phyloP scores from a whole-genome alignment of 2,797 vertebrate genomes.

The Buphagus erythrorhynchus region DNA sequence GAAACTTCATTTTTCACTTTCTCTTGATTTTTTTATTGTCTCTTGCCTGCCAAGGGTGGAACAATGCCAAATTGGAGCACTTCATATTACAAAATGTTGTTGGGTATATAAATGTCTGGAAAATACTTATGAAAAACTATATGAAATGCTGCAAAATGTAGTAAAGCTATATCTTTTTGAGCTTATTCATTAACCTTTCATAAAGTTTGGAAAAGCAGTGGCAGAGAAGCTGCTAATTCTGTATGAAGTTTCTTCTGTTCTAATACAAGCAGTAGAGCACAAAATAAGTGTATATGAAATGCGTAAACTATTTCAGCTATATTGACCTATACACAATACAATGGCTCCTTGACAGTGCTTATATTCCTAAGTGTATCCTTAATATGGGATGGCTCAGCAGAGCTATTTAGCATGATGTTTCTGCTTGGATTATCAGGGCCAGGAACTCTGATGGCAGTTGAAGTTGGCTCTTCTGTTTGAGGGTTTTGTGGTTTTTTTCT shows the following conservation, averaged over 20 bases:
- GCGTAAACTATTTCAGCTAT: neutral
- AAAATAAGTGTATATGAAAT: fast-evolving
- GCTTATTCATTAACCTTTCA: neutral
- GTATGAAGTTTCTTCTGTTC: neutral
- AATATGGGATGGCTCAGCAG: neutral
- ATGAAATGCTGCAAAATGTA: neutral
- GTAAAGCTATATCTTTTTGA: neutral
- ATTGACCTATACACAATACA: neutral
- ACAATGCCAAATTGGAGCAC: slow-evolving; percentile 26
- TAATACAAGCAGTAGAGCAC: neutral
- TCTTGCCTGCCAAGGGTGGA: slow-evolving; percentile 21
- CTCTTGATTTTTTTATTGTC: slow-evolving; percentile 27
- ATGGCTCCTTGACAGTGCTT: neutral
- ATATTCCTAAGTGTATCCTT: neutral
- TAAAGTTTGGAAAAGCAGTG: neutral
- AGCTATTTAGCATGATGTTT: neutral
- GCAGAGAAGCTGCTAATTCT: neutral
- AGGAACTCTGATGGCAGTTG: neutral
- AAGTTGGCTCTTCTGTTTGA: neutral
- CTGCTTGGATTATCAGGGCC: neutral
- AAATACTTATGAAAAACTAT: neutral
- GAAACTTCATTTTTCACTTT: slow-evolving; percentile 35
- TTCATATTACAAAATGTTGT: slow-evolving; percentile 14
- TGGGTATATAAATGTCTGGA: neutral
- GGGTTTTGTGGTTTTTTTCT: neutral